phyloP scores from a whole-genome alignment of 2,113 vertebrate species.

The Lanius ludovicianus region DNA sequence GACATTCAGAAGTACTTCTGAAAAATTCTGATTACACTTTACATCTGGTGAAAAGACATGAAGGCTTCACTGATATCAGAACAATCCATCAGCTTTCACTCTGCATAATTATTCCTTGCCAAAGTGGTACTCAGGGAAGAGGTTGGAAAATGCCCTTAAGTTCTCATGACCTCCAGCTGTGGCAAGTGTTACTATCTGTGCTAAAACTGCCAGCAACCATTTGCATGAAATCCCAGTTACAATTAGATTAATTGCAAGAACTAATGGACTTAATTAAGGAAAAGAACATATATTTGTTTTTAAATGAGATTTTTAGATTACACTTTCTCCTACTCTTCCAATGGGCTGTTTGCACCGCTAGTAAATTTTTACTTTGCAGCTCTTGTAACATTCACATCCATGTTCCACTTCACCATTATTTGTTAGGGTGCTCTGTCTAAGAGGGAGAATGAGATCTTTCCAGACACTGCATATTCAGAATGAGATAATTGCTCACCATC shows the following conservation, averaged over 20 bases:
- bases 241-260: background rate
- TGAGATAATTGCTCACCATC: background rate
- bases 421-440: background rate
- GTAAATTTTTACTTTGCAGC: background rate
- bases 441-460: background rate
- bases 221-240: background rate
- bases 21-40: slow-evolving; percentile 63
- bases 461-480: background rate
- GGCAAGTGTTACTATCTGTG: background rate
- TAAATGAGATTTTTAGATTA: background rate
- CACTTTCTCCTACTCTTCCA: background rate
- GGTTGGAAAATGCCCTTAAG: slow-evolving; percentile 23
- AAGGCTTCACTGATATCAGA: slow-evolving; percentile 40
- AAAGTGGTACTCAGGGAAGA: slow-evolving; percentile 7
- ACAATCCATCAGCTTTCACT: slow-evolving; percentile 42
- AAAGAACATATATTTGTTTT: background rate
- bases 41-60: slow-evolving; percentile 52
- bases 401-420: background rate
- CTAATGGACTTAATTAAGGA: background rate
- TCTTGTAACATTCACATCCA: background rate
- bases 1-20: slow-evolving; percentile 54
- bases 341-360: background rate
- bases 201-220: background rate
- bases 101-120: slow-evolving; percentile 14
- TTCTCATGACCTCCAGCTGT: slow-evolving; percentile 6